Evolutionary conservation across 1,140 invertebrate species (phyloP).

Genomic region (Diprion similis): DNA sequence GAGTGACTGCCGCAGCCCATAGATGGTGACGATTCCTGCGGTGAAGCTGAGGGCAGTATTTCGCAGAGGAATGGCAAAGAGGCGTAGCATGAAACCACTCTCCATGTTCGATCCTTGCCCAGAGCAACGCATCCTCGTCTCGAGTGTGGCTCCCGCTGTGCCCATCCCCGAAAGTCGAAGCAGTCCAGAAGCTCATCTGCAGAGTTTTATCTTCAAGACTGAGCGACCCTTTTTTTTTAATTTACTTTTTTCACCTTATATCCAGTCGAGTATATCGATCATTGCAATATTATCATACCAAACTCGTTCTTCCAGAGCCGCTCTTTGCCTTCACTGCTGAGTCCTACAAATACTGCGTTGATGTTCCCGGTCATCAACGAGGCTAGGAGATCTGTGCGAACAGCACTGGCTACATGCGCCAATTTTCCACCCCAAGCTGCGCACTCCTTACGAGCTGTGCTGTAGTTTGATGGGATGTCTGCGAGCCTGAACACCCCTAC

Average conservation of each 20-base stretch:
- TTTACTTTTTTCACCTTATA: slow-evolving; percentile 2
- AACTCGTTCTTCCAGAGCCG: slow-evolving; percentile 56
- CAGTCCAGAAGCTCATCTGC: slow-evolving; percentile 66
- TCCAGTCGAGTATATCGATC: background rate
- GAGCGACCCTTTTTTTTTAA: background rate
- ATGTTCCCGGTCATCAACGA: slow-evolving; percentile 51
- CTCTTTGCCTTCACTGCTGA: slow-evolving; percentile 56
- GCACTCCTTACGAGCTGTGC: slow-evolving; percentile 61
- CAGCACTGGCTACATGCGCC: slow-evolving; percentile 66
- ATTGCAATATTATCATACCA: slow-evolving; percentile 34
- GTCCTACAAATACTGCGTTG: slow-evolving; percentile 63
- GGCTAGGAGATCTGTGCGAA: slow-evolving; percentile 64
- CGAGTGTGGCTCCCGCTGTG: slow-evolving; percentile 65
- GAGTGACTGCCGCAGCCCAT: no score
- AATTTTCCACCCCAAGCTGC: slow-evolving; percentile 63
- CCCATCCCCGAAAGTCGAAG: slow-evolving; percentile 70
- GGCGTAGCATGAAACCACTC: slow-evolving; percentile 59
- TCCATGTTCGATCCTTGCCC: slow-evolving; percentile 63
- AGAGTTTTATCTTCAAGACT: slow-evolving; percentile 12
- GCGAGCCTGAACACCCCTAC: slow-evolving; percentile 67
- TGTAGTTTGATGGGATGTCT: slow-evolving; percentile 62
- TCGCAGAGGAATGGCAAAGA: slow-evolving; percentile 68
- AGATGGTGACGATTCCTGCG: background rate
- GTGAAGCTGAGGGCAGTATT: slow-evolving; percentile 52
- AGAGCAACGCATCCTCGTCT: slow-evolving; percentile 67